Evolutionary conservation across 2,797 vertebrate species (phyloP).

Genomic region (Rhynchonycteris naso): DNA sequence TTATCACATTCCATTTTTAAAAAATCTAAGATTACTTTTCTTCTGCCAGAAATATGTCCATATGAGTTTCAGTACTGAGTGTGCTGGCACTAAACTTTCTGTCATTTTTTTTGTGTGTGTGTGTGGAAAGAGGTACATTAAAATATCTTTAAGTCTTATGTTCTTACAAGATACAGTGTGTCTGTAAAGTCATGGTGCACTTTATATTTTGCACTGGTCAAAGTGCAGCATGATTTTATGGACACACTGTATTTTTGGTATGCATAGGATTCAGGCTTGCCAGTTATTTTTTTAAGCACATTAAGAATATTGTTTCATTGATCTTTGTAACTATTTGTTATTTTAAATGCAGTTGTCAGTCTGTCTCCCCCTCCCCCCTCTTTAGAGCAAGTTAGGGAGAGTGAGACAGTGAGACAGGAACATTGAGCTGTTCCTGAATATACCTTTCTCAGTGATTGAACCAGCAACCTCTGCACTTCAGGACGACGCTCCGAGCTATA

Average conservation of each 20-base stretch:
- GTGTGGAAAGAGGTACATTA: not conserved
- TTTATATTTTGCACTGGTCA: too few relatives aligned
- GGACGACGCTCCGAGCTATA: too few relatives aligned
- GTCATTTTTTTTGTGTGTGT: not conserved
- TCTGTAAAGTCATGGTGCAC: too few relatives aligned
- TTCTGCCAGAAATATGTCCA: not conserved
- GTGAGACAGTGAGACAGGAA: too few relatives aligned
- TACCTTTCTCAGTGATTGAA: too few relatives aligned
- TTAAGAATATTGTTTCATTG: not conserved
- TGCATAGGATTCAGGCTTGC: not conserved
- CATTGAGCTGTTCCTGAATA: too few relatives aligned
- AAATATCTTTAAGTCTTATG: conserved; percentile 6
- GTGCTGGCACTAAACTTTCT: not conserved
- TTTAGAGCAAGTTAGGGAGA: too few relatives aligned
- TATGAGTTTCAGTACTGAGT: not conserved
- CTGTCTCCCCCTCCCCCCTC: not conserved
- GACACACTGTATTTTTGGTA: conserved; percentile 20
- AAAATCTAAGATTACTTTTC: not conserved
- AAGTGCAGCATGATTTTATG: too few relatives aligned
- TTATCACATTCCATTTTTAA: not conserved
- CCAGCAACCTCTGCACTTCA: too few relatives aligned
- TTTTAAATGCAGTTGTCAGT: not conserved
- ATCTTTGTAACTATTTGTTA: not conserved
- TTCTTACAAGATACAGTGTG: not conserved
- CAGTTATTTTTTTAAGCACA: not conserved